phyloP scores from a whole-genome alignment of 2,797 vertebrate genomes.

The Phoebastria nigripes region DNA sequence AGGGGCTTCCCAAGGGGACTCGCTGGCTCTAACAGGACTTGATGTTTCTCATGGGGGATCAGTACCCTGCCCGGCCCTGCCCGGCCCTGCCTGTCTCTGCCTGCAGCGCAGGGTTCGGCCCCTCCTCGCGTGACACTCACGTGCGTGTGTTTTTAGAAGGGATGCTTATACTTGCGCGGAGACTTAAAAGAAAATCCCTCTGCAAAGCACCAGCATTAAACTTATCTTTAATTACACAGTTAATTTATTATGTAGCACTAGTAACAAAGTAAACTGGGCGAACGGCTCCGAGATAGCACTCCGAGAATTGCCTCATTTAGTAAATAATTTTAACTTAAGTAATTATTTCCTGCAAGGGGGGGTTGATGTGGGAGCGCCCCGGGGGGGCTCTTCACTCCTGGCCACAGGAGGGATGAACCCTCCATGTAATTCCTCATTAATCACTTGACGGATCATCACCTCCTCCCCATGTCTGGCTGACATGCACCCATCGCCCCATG shows the following conservation, averaged over 20 bases:
- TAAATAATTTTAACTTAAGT: slow-evolving; percentile 68
- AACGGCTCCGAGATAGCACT: slow-evolving; percentile 34
- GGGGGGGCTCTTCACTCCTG: neutral
- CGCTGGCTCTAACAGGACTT: accelerated
- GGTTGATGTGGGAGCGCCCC: neutral
- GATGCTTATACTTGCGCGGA: neutral
- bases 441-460: accelerated
- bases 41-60: neutral
- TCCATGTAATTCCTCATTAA: slow-evolving; percentile 53
- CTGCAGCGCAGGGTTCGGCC: accelerated
- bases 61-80: neutral
- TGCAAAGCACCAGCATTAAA: slow-evolving; percentile 34
- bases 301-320: slow-evolving; percentile 65
- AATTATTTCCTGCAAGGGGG: slow-evolving; percentile 64
- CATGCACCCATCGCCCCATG: accelerated
- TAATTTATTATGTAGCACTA: slow-evolving; percentile 58
- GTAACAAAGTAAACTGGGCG: slow-evolving; percentile 32
- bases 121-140: accelerated
- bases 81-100: neutral
- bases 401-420: slow-evolving; percentile 10
- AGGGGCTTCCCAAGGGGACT: neutral
- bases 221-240: slow-evolving; percentile 63
- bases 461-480: neutral
- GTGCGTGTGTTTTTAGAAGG: neutral
- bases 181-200: slow-evolving; percentile 29